phyloP scores from a whole-genome alignment of 2,888 invertebrate species.

The Drosophila atripex region DNA sequence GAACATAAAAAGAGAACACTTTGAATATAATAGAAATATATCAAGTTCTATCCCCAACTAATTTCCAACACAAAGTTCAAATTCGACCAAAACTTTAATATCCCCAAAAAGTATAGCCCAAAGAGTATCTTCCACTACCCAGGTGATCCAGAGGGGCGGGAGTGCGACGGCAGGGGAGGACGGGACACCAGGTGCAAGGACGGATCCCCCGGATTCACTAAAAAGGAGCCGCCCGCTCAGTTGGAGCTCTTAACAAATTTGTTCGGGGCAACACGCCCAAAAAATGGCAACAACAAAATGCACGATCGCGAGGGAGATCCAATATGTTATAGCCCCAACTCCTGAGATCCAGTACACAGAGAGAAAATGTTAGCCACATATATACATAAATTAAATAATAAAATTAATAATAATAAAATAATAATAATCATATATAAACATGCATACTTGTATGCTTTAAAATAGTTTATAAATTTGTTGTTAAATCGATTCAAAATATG shows the following conservation, averaged over 20 bases:
- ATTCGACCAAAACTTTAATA: neutral
- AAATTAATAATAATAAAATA: too few relatives aligned
- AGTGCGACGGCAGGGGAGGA: neutral
- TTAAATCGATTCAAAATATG: too few relatives aligned
- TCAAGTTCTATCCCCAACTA: too few relatives aligned
- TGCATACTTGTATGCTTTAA: neutral
- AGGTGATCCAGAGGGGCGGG: neutral
- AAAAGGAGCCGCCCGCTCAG: constrained; percentile 81
- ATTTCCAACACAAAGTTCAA: neutral
- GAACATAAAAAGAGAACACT: too few relatives aligned
- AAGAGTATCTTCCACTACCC: neutral
- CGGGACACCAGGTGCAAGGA: constrained; percentile 52
- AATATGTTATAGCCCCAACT: constrained; percentile 24
- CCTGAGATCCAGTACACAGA: neutral
- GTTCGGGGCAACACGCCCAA: constrained; percentile 81
- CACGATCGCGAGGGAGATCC: constrained; percentile 24
- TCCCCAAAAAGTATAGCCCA: neutral
- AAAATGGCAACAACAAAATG: constrained; percentile 37
- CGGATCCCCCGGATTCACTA: constrained; percentile 49
- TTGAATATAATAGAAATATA: too few relatives aligned
- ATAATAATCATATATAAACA: too few relatives aligned
- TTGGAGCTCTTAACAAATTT: constrained; percentile 83
- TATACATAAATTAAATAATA: too few relatives aligned
- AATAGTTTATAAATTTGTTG: too few relatives aligned
- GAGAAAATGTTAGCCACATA: neutral